Base-by-base conservation (phyloP, 2,113 vertebrate species). In the Gallinago paraguaiae region DNA sequence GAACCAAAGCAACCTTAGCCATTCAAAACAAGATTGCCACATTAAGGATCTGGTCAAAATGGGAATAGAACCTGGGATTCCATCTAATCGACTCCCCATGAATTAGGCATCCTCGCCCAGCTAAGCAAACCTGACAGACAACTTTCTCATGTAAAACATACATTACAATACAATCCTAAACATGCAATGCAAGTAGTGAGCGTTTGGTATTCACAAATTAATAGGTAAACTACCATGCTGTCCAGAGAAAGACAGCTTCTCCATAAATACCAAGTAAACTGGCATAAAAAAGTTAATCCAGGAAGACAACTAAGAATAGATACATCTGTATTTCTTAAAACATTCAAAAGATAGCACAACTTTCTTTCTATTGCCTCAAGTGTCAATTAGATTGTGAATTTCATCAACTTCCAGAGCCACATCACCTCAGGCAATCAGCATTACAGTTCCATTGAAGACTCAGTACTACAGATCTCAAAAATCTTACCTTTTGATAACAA, bases 91-190 rank as follows among this genome's bases (percentile, higher is more conserved):
- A 12, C 64, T 81, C 30, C 37, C 39, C 60, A 45, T 61, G 77
- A 82, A 93, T 93, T 37, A 90, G 45, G 48, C 65, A 92, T 67
- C 82, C 72, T 33, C 68, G 41, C 46, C 61, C 68, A 72, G 56
- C 56, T 71, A 71, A 95, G 48, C 56, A 93, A 93, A 88, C 87
- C 51, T 22, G 82, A 65, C 28, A n/a, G 75, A 68, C 68, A 72
- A 95, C 85, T 93, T 95, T 84, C 87, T 84, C 67, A 86, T n/a
- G 45, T 91, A 82, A 94, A 94, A 72, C 31, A 33, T 33, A 60
- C 45, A 31, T 70, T 56, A 84, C 50, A 81, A 82, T 78, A 9
- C 83, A 70, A 17, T 57, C 67, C 41, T 71, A 88, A 90, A 71
- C n/a, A 78, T 13, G 27, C 90, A 80, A 33, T 12, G 59, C 54